phyloP scores from a whole-genome alignment of 1,140 invertebrate species.

The Drosophila nebulosa region DNA sequence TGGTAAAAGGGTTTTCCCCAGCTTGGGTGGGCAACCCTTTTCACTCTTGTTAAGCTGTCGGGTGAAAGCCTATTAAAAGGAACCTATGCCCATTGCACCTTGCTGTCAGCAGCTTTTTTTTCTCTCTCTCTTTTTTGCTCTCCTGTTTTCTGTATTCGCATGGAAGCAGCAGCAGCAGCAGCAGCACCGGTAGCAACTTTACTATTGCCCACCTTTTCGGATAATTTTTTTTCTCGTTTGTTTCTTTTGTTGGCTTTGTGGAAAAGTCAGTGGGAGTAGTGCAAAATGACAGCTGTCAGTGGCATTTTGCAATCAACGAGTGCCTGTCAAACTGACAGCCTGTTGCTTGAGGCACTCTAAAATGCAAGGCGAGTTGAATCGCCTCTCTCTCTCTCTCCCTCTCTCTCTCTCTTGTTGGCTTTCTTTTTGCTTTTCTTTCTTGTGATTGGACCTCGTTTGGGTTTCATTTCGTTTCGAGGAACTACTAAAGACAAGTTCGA shows the following conservation, averaged over 20 bases:
- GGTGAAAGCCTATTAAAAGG: constrained; percentile 34
- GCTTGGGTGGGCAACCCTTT: constrained; percentile 7
- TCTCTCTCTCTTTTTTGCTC: too few relatives aligned
- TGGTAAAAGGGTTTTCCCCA: background rate
- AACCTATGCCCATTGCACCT: constrained; percentile 20
- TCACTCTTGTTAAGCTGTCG: background rate
- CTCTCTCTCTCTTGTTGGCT: constrained; percentile 19
- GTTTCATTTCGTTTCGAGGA: too few relatives aligned
- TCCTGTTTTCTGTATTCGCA: background rate
- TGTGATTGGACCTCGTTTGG: background rate
- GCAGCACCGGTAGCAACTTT: too few relatives aligned
- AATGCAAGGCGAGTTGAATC: background rate
- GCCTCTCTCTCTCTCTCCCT: background rate
- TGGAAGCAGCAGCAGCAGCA: too few relatives aligned
- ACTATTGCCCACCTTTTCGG: background rate
- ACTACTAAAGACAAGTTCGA: background rate
- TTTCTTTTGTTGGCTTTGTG: background rate
- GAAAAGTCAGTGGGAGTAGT: constrained; percentile 19
- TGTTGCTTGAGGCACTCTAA: constrained; percentile 46
- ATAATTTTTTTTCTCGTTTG: background rate
- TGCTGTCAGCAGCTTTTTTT: constrained; percentile 13
- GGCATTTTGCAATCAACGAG: constrained; percentile 59
- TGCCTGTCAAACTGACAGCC: constrained; percentile 64
- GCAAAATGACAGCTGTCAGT: constrained; percentile 73
- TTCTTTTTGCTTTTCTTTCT: constrained; percentile 4